Conservation (phyloP, 1,140 invertebrate species). For the Phenacoccus solenopsis region DNA sequence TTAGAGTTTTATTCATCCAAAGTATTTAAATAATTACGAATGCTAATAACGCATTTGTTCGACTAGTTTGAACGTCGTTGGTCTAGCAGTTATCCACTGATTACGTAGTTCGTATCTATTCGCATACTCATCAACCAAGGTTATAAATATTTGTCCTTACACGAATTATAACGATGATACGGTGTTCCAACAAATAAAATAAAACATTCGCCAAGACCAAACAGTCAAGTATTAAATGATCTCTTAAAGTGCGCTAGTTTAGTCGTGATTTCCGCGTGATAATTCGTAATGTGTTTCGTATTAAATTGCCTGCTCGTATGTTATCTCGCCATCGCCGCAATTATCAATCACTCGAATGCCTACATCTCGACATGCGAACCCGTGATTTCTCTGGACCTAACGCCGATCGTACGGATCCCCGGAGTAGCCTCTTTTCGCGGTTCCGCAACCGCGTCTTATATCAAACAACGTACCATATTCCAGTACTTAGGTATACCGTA, state of each 20-base stretch:
- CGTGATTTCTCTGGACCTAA: background rate
- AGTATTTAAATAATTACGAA: background rate
- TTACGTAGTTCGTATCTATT: background rate
- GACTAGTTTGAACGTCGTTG: background rate
- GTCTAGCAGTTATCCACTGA: background rate
- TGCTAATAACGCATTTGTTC: background rate
- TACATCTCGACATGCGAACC: constrained; percentile 5
- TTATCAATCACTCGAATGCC: background rate
- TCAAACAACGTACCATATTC: constrained; percentile 25
- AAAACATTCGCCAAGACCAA: too few relatives aligned
- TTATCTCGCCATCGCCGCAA: background rate
- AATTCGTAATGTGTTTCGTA: background rate
- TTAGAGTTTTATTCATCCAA: background rate
- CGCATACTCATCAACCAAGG: background rate
- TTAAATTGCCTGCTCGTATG: background rate
- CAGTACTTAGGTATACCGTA: constrained; percentile 36
- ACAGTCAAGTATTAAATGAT: background rate
- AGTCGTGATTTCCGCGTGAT: background rate
- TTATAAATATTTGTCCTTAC: too few relatives aligned
- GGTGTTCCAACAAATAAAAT: too few relatives aligned
- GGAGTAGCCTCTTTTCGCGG: constrained; percentile 21
- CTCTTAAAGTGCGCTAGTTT: background rate
- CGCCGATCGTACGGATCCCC: constrained; percentile 18
- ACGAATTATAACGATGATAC: too few relatives aligned
- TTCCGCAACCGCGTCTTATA: constrained; percentile 20